These are phyloP conservation scores for Aegotheles bennettii DNA, from an alignment of 2,113 vertebrate species.

Conservation along the genomic window DNA sequence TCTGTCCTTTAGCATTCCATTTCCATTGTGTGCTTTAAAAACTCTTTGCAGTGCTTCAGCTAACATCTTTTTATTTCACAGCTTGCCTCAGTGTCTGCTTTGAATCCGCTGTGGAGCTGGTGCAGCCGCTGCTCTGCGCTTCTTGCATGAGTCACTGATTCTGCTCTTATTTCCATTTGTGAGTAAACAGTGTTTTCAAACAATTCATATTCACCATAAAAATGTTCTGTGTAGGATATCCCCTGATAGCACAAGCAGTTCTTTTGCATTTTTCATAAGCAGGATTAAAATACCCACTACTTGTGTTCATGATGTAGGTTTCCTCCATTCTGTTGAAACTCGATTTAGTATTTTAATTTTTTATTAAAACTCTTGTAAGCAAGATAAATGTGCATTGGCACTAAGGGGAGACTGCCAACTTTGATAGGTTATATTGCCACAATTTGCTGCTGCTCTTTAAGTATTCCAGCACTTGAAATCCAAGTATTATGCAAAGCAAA, in stretches of 20 bases:
- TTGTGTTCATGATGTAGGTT: neutral
- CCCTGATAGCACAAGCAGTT: conserved; percentile 5
- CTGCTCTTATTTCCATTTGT: neutral
- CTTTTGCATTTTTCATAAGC: conserved; percentile 67
- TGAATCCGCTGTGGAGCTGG: neutral
- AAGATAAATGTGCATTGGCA: conserved; percentile 29
- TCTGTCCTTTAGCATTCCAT: neutral
- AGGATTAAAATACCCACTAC: conserved; percentile 60
- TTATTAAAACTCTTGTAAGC: conserved; percentile 68
- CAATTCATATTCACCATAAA: conserved; percentile 51
- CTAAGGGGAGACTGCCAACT: neutral
- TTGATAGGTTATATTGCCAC: conserved; percentile 12
- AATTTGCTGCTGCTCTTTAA: conserved; percentile 16
- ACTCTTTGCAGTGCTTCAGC: neutral
- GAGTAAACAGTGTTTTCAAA: neutral
- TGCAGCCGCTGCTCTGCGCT: neutral
- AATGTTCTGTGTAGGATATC: neutral
- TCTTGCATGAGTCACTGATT: conserved; percentile 5
- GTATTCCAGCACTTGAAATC: neutral
- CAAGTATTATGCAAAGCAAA: conserved; percentile 43
- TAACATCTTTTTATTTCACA: conserved; percentile 8
- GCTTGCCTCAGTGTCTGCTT: neutral
- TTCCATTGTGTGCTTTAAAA: neutral
- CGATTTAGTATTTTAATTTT: conserved; percentile 65
- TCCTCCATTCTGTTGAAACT: conserved; percentile 27